Conservation (phyloP, 2,113 vertebrate species). For the Anas platyrhynchos region DNA sequence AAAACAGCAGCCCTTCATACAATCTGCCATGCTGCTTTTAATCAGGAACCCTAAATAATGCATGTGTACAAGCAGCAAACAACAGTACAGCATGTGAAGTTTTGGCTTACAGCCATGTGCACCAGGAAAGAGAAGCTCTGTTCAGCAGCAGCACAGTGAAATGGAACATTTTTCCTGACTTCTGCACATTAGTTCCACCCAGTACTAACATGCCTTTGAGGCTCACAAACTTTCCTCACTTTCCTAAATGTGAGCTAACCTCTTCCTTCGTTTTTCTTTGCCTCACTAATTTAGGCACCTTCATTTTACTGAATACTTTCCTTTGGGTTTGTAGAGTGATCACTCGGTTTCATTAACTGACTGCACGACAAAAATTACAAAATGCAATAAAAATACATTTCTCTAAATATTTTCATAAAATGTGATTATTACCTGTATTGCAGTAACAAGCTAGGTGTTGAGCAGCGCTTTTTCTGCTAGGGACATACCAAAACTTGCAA, state of each 20-base stretch:
- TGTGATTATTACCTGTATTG: background rate
- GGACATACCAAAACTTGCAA: background rate
- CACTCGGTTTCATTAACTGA: background rate
- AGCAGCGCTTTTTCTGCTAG: background rate
- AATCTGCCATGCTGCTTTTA: background rate
- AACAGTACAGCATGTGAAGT: background rate
- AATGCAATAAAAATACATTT: background rate
- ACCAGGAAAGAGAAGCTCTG: background rate
- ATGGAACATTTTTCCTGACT: background rate
- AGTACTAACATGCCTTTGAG: background rate
- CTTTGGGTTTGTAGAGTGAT: background rate
- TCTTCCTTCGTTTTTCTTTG: background rate
- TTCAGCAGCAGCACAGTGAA: background rate
- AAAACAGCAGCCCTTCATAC: background rate
- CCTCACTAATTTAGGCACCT: background rate
- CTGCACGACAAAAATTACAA: background rate
- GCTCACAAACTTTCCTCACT: background rate
- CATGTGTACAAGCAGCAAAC: background rate
- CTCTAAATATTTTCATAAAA: background rate
- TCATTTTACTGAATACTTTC: background rate
- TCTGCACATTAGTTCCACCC: background rate
- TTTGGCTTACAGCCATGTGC: rapidly evolving
- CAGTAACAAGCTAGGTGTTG: background rate
- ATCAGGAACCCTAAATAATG: background rate
- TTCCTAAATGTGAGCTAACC: background rate